phyloP scores from a whole-genome alignment of 2,888 invertebrate genomes.

The Nemotelus nigrinus region DNA sequence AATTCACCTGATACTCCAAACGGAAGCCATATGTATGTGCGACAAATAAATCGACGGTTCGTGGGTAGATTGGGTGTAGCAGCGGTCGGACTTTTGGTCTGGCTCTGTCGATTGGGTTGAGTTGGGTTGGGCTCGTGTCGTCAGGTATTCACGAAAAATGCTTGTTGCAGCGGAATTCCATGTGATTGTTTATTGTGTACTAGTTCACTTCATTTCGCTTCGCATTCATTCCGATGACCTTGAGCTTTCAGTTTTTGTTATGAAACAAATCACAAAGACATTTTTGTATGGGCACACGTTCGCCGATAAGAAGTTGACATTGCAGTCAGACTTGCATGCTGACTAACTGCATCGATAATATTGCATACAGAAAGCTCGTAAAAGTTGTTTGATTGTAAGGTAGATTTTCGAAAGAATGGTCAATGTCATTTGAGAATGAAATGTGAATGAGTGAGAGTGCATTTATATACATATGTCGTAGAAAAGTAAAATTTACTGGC shows the following conservation, averaged over 20 bases:
- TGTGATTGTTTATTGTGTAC: neutral
- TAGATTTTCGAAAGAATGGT: no score
- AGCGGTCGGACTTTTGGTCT: neutral
- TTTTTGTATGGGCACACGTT: neutral
- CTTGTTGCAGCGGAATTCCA: neutral
- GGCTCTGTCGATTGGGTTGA: neutral
- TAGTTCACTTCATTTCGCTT: neutral
- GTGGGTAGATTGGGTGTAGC: neutral
- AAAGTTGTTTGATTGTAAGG: no score
- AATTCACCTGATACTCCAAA: conserved; percentile 35
- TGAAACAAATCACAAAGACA: neutral
- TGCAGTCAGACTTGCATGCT: neutral
- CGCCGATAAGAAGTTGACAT: neutral
- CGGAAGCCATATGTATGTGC: conserved; percentile 34
- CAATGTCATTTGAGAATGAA: no score
- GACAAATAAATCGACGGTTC: conserved; percentile 21
- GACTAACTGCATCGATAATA: no score
- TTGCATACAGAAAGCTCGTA: no score
- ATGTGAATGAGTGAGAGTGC: no score
- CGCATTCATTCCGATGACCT: conserved; percentile 3
- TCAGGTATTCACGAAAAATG: neutral
- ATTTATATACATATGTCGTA: no score
- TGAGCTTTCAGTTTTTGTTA: conserved; percentile 24
- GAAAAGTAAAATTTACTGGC: no score
- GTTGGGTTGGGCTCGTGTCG: conserved; percentile 15